phyloP scores from a whole-genome alignment of 2,797 vertebrate genomes.

The Ciconia nigra region DNA sequence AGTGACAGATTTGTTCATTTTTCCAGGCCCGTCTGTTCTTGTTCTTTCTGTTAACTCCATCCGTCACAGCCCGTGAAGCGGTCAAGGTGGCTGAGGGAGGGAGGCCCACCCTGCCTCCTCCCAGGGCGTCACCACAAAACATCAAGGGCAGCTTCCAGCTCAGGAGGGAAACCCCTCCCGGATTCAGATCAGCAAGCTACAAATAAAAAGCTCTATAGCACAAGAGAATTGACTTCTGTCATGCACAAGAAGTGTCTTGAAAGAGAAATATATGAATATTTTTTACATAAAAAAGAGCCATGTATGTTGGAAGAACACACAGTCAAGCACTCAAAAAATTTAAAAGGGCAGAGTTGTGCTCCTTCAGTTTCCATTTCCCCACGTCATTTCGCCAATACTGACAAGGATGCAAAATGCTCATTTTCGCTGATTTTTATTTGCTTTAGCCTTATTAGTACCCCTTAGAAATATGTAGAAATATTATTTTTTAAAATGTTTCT shows the following conservation, averaged over 20 bases:
- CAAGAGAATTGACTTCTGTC: not conserved
- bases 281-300: not conserved
- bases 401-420: not conserved
- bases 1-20: not conserved
- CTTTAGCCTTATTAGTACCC: not conserved
- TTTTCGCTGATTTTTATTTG: not conserved
- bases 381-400: not conserved
- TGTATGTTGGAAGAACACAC: not conserved
- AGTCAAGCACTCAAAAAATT: not conserved
- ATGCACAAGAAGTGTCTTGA: not conserved
- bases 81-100: not conserved
- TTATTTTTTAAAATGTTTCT: not conserved
- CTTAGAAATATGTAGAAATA: not conserved
- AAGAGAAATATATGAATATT: not conserved
- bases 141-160: not conserved
- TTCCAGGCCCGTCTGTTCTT: not conserved
- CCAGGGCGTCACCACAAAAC: not conserved
- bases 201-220: not conserved
- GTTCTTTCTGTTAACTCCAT: not conserved
- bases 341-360: not conserved
- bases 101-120: not conserved
- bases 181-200: not conserved
- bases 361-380: not conserved
- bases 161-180: not conserved
- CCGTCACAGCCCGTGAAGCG: fast-evolving